Conservation (phyloP, 2,113 vertebrate species). For the Leptobrachium leishanense region DNA sequence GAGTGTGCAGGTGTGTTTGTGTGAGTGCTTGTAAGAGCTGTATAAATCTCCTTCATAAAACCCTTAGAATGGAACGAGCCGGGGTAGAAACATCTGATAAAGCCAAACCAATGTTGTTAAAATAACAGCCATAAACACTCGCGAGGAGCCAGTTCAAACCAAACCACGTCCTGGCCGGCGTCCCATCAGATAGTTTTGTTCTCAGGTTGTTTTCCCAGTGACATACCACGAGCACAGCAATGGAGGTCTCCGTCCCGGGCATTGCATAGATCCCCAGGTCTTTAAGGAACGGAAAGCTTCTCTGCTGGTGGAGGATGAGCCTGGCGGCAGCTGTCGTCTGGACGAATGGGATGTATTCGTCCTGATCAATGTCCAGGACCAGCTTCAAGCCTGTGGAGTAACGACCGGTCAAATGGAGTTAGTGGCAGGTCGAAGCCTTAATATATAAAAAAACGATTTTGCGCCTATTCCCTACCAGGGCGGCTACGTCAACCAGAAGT, state of each 20-base stretch:
- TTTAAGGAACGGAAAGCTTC: slow-evolving; percentile 75
- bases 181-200: slow-evolving; percentile 66
- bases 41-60: too few species aligned
- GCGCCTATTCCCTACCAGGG: too few species aligned
- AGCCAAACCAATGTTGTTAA: slow-evolving; percentile 19
- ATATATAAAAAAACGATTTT: too few species aligned
- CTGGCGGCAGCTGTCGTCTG: slow-evolving; percentile 66
- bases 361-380: slow-evolving; percentile 74
- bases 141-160: slow-evolving; percentile 59
- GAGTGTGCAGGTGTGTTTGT: too few species aligned
- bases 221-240: slow-evolving; percentile 75
- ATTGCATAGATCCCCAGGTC: slow-evolving; percentile 75
- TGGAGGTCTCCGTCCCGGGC: slow-evolving; percentile 75
- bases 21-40: too few species aligned
- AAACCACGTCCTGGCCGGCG: slow-evolving; percentile 46
- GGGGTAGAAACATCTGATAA: slow-evolving; percentile 29
- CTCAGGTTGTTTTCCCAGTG: slow-evolving; percentile 47
- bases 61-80: not conserved
- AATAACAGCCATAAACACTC: slow-evolving; percentile 26
- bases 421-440: too few species aligned
- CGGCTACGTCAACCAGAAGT: too few species aligned
- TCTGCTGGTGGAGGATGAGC: slow-evolving; percentile 74
- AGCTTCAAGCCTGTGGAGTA: slow-evolving; percentile 70
- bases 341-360: slow-evolving; percentile 76
- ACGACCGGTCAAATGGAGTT: not conserved